Percentiles rank a stretch among this genome's conserved stretches.
These are phyloP conservation scores for Centropristis striata DNA, from an alignment of 2,113 vertebrate genomes.

Conservation along the genomic window DNA sequence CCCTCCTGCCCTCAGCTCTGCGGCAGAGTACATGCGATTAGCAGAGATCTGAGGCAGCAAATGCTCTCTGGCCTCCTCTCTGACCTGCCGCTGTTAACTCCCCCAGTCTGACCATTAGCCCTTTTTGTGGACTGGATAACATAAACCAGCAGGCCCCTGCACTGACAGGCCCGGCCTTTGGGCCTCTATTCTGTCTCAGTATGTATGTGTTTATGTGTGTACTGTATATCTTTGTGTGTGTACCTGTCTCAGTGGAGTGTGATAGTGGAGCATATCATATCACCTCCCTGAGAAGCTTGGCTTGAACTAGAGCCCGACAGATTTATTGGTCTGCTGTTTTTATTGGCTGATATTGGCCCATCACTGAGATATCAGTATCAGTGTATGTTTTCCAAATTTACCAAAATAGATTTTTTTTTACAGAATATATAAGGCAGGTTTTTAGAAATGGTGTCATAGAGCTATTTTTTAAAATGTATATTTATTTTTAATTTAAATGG, in stretches of 20 bases:
- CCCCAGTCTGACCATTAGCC: conserved; percentile 45
- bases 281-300: conserved; percentile 4
- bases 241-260: not conserved
- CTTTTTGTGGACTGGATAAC: not conserved
- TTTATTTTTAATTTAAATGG: too few relatives aligned
- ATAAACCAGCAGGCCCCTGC: conserved; percentile 44
- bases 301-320: too few relatives aligned
- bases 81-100: conserved; percentile 38
- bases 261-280: conserved; percentile 19
- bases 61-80: conserved; percentile 28
- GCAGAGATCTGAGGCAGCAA: conserved; percentile 44
- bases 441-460: too few relatives aligned
- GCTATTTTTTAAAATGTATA: too few relatives aligned
- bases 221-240: not conserved
- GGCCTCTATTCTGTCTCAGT: not conserved
- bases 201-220: not conserved
- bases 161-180: conserved; percentile 8
- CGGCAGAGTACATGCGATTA: conserved; percentile 34
- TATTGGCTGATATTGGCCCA: too few relatives aligned
- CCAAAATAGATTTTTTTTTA: too few relatives aligned
- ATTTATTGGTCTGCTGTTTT: too few relatives aligned
- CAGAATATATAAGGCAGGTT: too few relatives aligned
- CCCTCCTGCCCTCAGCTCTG: conserved; percentile 39
- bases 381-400: too few relatives aligned
- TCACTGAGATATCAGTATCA: too few relatives aligned